Percentiles rank a stretch among this genome's conserved stretches.
phyloP scores from a whole-genome alignment of 1,140 invertebrate species.

The Microplitis demolitor region DNA sequence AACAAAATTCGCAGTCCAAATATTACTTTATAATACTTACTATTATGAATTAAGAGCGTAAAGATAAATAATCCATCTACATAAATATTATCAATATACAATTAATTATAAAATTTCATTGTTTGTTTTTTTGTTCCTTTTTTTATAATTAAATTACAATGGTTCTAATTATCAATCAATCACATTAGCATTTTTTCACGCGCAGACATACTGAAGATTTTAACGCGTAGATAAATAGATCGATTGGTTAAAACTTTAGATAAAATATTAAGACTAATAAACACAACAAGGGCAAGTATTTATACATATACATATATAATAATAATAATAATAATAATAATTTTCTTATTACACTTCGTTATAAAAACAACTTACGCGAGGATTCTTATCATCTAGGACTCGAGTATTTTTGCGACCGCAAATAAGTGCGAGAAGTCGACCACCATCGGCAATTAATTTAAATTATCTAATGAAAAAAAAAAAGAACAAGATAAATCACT shows the following conservation, averaged over 20 bases:
- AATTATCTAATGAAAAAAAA: not conserved
- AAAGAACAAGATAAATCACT: not conserved
- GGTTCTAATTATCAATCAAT: not conserved
- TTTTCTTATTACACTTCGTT: constrained; percentile 9
- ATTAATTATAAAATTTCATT: not conserved
- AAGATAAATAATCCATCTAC: not conserved
- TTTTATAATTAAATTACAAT: not conserved
- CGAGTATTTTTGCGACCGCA: constrained; percentile 18
- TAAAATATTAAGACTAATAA: constrained; percentile 35
- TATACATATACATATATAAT: constrained; percentile 19
- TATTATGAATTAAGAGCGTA: not conserved
- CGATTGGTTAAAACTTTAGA: constrained; percentile 30
- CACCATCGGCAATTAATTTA: no score
- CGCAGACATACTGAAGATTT: not conserved
- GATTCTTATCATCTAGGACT: constrained; percentile 18
- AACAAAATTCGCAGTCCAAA: not conserved
- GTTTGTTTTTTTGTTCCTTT: not conserved
- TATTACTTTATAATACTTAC: not conserved
- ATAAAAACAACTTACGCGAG: constrained; percentile 23
- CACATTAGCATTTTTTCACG: not conserved
- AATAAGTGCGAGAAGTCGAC: constrained; percentile 1
- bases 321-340: constrained; percentile 2
- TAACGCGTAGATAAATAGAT: constrained; percentile 26
- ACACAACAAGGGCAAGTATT: constrained; percentile 34
- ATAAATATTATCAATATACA: not conserved